These are phyloP conservation scores for Limnephilus auricula DNA, from an alignment of 2,888 invertebrate genomes.

Conservation along the genomic window DNA sequence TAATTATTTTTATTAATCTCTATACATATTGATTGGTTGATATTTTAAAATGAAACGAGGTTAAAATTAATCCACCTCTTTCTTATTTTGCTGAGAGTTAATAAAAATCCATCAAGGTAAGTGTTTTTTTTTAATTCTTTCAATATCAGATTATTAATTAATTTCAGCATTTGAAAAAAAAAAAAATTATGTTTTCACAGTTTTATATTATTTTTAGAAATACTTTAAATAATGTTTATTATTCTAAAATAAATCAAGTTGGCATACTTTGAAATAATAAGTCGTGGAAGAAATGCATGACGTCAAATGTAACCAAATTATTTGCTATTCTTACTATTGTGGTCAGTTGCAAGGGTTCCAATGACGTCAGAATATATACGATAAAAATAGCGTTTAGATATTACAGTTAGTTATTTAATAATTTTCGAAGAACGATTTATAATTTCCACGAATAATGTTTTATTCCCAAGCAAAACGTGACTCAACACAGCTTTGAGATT, in stretches of 20 bases:
- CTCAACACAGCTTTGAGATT: no score
- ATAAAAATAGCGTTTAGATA: neutral
- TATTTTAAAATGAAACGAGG: neutral
- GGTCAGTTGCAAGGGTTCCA: neutral
- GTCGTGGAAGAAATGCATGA: neutral
- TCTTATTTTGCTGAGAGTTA: neutral
- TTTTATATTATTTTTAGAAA: neutral
- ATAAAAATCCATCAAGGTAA: neutral
- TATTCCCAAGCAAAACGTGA: no score
- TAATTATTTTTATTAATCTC: neutral
- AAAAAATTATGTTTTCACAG: neutral
- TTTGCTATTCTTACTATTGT: neutral
- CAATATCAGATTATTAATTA: no score
- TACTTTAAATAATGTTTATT: no score
- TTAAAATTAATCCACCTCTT: neutral
- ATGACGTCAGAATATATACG: neutral
- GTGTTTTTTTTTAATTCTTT: neutral
- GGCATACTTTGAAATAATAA: neutral
- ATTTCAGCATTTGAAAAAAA: no score
- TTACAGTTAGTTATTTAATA: neutral
- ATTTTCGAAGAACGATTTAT: neutral
- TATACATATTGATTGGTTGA: neutral
- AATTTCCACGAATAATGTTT: neutral
- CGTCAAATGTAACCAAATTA: neutral
- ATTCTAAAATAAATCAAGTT: neutral